Base-by-base conservation (phyloP, 1,140 invertebrate species). In the Drosophila grimshawi region DNA sequence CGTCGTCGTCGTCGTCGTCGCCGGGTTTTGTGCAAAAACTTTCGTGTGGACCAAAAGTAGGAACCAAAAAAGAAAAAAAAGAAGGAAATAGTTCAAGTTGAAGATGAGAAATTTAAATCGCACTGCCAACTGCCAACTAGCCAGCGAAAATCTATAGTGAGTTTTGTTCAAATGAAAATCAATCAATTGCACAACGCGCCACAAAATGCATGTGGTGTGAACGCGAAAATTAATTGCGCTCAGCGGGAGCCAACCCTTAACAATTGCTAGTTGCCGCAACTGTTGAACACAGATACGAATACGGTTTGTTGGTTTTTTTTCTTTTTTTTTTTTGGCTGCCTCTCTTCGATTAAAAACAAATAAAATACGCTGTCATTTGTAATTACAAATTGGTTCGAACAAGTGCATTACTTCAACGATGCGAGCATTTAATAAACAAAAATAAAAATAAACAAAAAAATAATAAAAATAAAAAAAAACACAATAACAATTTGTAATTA, bases 171-270 rank as follows among this genome's bases (percentile, higher is more conserved):
- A 80, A 77, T 77, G 56, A 68, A 88, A 82, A 82, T 79, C 82
- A 86, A 86, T 86, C 82, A 86, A 81, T 78, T 81, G 81, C 62
- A 81, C 63, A 76, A 79, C 74, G 63, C 35, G 48, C 10, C 35
- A 48, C 19, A 70, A 68, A 66, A 71, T 86, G 73, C 81, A 83
- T 67, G 64, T 70, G 68, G 66, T 76, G 82, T 86, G 70, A 86
- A 86, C 86, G 86, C 69, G 76, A 71, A 51, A 89, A 86, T 86
- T 86, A 81, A 86, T 86, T 81, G 70, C 75, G 76, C 66, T 33
- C 81, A 76, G 82, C 78, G 68, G 65, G 78, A 65, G 70, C 45
- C 72, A 63, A 69, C 57, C 19, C 19, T 45, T 56, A 63, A 69
- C 72, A 75, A 62, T 70, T 51, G 49, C 51, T 39, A 43, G 10